Percentiles rank a stretch among this genome's conserved stretches.
Conservation (phyloP, 1,140 invertebrate genomes). For the Drosophila micromelanica region DNA sequence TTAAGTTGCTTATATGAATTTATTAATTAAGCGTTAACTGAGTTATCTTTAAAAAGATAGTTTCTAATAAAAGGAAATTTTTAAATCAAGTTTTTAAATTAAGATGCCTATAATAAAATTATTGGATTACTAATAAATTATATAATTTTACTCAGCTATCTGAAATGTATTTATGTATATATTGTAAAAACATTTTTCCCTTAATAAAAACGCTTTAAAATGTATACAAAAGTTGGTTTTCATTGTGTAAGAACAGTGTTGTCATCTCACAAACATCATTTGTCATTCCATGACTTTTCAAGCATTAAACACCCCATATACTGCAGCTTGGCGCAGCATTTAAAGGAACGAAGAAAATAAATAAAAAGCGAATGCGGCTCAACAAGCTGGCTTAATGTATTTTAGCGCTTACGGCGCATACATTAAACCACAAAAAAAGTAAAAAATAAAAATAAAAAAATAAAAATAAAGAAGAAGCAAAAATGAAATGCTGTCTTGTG, state of each 20-base stretch:
- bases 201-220: neutral
- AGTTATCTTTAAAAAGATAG: too few species aligned
- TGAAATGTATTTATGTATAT: too few species aligned
- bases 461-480: conserved; percentile 12
- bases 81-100: too few species aligned
- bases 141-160: too few species aligned
- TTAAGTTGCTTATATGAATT: too few species aligned
- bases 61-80: too few species aligned
- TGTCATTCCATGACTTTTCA: conserved; percentile 18
- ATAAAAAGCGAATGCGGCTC: conserved; percentile 30
- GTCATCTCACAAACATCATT: conserved; percentile 10
- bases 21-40: too few species aligned
- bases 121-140: too few species aligned
- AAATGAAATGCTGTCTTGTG: conserved; percentile 29
- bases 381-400: conserved; percentile 67
- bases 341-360: conserved; percentile 3
- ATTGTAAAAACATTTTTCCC: neutral
- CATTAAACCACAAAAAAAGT: conserved; percentile 43
- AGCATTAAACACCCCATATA: neutral
- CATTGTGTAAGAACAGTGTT: conserved; percentile 7
- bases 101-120: too few species aligned
- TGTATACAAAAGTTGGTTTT: neutral
- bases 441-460: conserved; percentile 24
- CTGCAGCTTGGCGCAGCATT: conserved; percentile 3
- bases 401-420: conserved; percentile 60